Evolutionary conservation across 2,113 vertebrate species (phyloP).

Genomic region (Cyphomyrus discorhynchus): DNA sequence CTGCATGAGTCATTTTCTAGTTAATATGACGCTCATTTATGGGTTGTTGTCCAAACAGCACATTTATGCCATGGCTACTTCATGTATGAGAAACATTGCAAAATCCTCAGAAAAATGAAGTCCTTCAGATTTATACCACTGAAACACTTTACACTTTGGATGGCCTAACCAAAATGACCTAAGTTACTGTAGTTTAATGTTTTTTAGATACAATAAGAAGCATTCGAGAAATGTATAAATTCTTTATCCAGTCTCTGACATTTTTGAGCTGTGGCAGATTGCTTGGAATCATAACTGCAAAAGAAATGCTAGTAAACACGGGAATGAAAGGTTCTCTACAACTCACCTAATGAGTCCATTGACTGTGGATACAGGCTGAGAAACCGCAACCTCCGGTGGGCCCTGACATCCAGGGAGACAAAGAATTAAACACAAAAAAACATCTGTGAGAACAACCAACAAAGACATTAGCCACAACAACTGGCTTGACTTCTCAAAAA

Average conservation of each 20-base stretch:
- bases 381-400: slow-evolving; percentile 74
- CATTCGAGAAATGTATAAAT: not conserved
- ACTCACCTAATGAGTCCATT: slow-evolving; percentile 82
- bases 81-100: not conserved
- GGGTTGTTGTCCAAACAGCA: not conserved
- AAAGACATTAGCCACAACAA: not conserved
- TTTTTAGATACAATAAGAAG: not conserved
- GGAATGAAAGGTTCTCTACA: not conserved
- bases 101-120: not conserved
- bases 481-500: not conserved
- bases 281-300: not conserved
- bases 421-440: slow-evolving; percentile 12
- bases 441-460: not conserved
- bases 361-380: slow-evolving; percentile 73
- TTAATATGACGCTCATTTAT: not conserved
- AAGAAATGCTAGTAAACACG: not conserved
- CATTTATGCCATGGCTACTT: not conserved
- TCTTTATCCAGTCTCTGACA: not conserved
- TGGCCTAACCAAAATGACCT: not conserved
- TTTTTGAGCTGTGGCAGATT: not conserved
- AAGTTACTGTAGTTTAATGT: not conserved
- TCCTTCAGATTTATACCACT: not conserved
- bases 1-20: not conserved
- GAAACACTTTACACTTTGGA: not conserved
- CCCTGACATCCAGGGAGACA: slow-evolving; percentile 58